These are phyloP conservation scores for Leuciscus waleckii DNA, from an alignment of 2,797 vertebrate species.

Conservation along the genomic window DNA sequence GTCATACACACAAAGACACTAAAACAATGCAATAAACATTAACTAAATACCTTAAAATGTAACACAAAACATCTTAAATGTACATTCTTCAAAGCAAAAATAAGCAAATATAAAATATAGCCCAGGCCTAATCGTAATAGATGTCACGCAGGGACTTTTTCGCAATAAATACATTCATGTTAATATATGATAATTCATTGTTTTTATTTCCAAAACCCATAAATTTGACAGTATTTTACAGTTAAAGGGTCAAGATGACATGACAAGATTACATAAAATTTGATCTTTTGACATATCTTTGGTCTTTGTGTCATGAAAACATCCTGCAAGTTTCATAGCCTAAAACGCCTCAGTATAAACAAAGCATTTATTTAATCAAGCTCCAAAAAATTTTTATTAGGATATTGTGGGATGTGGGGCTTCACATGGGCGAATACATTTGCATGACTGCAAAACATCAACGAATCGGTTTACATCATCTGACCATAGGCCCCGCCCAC, in stretches of 20 bases:
- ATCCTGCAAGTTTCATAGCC: neutral
- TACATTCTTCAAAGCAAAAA: neutral
- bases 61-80: neutral
- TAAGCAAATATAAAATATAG: neutral
- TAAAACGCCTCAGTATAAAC: too few relatives aligned
- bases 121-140: neutral
- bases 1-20: neutral
- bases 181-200: neutral
- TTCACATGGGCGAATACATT: too few relatives aligned
- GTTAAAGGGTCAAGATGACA: neutral
- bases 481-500: too few relatives aligned
- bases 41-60: neutral
- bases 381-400: too few relatives aligned
- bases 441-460: too few relatives aligned
- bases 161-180: neutral
- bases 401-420: too few relatives aligned
- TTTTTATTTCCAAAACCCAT: neutral
- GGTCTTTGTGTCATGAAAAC: neutral
- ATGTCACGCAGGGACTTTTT: neutral
- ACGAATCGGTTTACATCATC: too few relatives aligned
- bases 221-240: neutral
- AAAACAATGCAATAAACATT: neutral
- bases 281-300: neutral
- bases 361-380: too few relatives aligned
- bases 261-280: neutral